Evolutionary conservation across 92 coral and sea anemone species (phyloP).

Genomic region (Paragorgia papillata): DNA sequence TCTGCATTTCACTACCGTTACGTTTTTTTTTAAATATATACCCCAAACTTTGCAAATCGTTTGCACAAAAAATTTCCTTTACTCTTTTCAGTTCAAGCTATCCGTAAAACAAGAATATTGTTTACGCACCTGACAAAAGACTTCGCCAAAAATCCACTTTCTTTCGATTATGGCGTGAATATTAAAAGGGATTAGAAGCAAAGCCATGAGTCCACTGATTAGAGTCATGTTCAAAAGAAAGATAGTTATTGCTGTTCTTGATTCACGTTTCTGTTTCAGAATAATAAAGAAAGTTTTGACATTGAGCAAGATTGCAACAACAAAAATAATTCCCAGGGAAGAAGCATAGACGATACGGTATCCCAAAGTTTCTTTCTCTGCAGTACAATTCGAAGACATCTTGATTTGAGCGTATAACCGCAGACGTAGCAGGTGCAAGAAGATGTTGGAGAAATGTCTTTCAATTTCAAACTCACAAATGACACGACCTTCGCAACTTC

Average conservation of each 20-base stretch:
- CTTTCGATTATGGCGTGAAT: slow-evolving; percentile 52
- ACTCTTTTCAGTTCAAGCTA: no score
- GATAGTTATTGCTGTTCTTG: slow-evolving; percentile 72
- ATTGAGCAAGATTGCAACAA: slow-evolving; percentile 67
- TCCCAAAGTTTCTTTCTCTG: not conserved
- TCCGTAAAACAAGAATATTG: no score
- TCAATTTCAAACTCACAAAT: no score
- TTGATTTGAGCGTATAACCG: not conserved
- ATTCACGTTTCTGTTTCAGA: slow-evolving; percentile 63
- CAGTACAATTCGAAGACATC: slow-evolving; percentile 20
- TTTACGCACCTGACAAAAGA: slow-evolving; percentile 76
- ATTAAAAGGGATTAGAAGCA: slow-evolving; percentile 79
- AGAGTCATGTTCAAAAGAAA: slow-evolving; percentile 81
- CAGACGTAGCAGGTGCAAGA: no score
- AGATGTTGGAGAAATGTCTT: no score
- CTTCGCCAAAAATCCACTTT: slow-evolving; percentile 64
- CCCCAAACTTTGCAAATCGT: no score
- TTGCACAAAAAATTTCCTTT: no score
- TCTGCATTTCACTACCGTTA: no score
- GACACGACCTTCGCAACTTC: no score
- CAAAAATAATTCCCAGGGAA: slow-evolving; percentile 55
- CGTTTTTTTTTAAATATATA: no score
- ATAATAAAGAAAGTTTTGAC: slow-evolving; percentile 68
- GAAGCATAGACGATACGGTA: slow-evolving; percentile 39
- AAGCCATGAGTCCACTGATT: slow-evolving; percentile 73